Base-by-base conservation (phyloP, 2,888 invertebrate species). In the Synergus japonicus region DNA sequence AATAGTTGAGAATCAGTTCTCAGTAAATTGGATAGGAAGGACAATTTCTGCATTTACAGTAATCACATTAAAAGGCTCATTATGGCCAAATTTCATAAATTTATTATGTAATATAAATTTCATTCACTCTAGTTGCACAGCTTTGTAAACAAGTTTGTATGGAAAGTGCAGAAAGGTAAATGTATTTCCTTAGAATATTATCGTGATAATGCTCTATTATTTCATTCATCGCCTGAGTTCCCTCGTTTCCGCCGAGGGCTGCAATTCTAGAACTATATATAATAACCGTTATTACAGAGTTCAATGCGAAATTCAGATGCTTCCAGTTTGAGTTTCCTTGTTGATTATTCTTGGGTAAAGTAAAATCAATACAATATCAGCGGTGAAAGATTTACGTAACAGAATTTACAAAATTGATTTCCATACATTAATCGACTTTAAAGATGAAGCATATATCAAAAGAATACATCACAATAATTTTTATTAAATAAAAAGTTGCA, bases 211-310 rank as follows among this genome's bases (percentile, higher is more conserved):
- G 10, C 29, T 73, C 73, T 54, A 73, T 73, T 54, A 73, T 73
- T 54, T 73, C 73, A 73, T 73, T 73, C 73, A 73, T 73, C 73
- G 73, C 15, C 37, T n/a, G 73, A 73, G 73, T 73, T 73, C 37
- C 73, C 37, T 73, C 73, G 29, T 54, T 69, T 73, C 49, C 54
- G 54, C 73, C 49, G 46, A 73, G 9, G 49, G 73, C 73, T 73
- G 73, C 73, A 49, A 73, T 73, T 54, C 49, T 49, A 41, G 49
- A 73, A 29, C 73, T 37, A 54, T 29, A 73, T 13, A 54, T 29
- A 37, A 46, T 49, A 73, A 73, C 49, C 37, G 37, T 49, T 73
- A 73, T 73, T 73, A 29, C 37, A 49, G 49, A 54, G 49, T 73
- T 73, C 29, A 9, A 54, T 73, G 49, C 49, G 37, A 54, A 73